A percentile compares a stretch with the other conserved stretches of the same genome.
phyloP scores from a whole-genome alignment of 2,113 vertebrate genomes.

The Otus sunia region DNA sequence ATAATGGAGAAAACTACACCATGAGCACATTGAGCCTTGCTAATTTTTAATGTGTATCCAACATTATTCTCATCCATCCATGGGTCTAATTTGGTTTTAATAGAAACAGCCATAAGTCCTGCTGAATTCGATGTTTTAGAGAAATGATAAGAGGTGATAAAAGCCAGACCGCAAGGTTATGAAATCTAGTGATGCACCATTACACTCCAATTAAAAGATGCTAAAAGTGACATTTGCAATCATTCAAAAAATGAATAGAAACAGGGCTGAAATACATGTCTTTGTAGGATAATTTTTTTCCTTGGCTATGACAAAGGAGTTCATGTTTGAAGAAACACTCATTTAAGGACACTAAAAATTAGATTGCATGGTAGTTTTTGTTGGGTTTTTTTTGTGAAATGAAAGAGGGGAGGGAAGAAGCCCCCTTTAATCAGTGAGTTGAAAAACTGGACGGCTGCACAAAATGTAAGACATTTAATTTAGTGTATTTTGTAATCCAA shows the following conservation, averaged over 20 bases:
- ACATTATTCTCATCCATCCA: neutral
- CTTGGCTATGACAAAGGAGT: neutral
- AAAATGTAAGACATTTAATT: neutral
- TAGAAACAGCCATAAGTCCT: neutral
- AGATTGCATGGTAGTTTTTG: neutral
- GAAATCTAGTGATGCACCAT: neutral
- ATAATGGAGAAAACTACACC: neutral
- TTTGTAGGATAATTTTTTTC: neutral
- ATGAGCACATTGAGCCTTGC: neutral
- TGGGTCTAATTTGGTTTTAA: neutral
- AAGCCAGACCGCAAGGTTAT: neutral
- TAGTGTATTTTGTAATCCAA: neutral
- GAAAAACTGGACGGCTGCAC: neutral
- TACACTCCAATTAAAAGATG: constrained; percentile 45
- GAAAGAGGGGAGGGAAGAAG: neutral
- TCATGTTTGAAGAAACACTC: neutral
- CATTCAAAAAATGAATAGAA: neutral
- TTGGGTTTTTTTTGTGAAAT: neutral
- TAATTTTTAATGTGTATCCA: neutral
- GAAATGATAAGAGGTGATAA: neutral
- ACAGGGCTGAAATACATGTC: neutral
- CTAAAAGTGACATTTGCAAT: neutral
- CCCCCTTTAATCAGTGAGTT: neutral
- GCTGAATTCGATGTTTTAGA: neutral
- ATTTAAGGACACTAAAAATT: neutral